Conservation (phyloP, 2,888 invertebrate genomes). For the Chalcosyrphus nemorum region DNA sequence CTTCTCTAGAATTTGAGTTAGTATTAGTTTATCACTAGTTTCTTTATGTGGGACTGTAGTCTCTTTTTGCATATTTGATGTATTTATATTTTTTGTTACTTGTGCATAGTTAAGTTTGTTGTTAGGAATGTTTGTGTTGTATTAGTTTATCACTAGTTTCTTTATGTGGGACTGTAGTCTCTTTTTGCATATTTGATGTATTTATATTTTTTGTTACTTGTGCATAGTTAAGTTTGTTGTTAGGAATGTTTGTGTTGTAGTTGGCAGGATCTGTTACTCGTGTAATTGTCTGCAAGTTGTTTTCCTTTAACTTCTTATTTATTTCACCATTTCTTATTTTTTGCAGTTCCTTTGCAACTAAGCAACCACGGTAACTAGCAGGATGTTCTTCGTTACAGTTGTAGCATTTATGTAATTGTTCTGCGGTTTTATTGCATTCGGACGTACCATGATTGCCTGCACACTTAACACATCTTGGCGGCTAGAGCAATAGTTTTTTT, state of each 20-base stretch:
- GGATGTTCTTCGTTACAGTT: constrained; percentile 35
- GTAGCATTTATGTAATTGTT: constrained; percentile 22
- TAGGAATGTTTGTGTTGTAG: neutral
- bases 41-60: neutral
- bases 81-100: neutral
- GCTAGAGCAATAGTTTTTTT: constrained; percentile 26
- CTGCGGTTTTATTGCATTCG: constrained; percentile 3
- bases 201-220: neutral
- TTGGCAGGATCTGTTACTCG: neutral
- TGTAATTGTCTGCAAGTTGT: neutral
- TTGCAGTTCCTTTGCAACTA: constrained; percentile 18
- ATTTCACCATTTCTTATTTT: constrained; percentile 2
- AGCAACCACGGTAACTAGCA: constrained; percentile 20
- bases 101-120: neutral
- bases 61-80: neutral
- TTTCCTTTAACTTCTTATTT: neutral
- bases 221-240: neutral
- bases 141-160: neutral
- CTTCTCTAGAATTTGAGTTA: neutral
- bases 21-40: neutral
- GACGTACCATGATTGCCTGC: constrained; percentile 22
- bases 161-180: neutral
- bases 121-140: neutral
- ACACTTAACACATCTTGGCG: constrained; percentile 30
- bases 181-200: neutral